Evolutionary conservation across 2,888 invertebrate species (phyloP).

Genomic region (Dilophus febrilis): DNA sequence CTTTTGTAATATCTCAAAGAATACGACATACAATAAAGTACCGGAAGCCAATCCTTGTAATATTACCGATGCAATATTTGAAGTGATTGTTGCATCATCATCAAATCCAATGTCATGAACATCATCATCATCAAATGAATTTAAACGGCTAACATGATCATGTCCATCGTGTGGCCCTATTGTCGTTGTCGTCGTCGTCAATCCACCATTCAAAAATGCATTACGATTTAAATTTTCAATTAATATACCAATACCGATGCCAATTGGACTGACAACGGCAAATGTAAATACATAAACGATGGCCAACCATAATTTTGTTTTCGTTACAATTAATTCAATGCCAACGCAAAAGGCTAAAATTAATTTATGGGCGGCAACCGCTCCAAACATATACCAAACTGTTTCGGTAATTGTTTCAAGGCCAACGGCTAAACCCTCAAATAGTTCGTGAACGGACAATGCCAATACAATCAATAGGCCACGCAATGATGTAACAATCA

Average conservation of each 20-base stretch:
- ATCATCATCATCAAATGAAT: neutral
- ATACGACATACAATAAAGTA: conserved; percentile 88
- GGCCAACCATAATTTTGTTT: conserved; percentile 42
- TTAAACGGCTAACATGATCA: neutral
- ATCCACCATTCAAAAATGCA: neutral
- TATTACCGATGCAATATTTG: conserved; percentile 44
- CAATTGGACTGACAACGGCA: conserved; percentile 63
- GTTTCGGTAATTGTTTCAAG: conserved; percentile 43
- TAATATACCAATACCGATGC: conserved; percentile 56
- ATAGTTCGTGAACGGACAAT: conserved; percentile 68
- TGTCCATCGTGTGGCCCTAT: too few relatives aligned
- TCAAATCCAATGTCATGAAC: too few relatives aligned
- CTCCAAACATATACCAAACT: conserved; percentile 68
- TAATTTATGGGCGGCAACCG: conserved; percentile 69
- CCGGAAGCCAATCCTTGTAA: conserved; percentile 77
- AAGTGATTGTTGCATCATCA: conserved; percentile 34
- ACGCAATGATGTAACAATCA: conserved; percentile 32
- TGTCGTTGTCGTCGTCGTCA: neutral
- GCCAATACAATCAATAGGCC: conserved; percentile 68
- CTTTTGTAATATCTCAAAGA: conserved; percentile 74
- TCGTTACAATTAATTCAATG: conserved; percentile 58
- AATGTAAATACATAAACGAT: conserved; percentile 56
- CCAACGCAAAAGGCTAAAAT: conserved; percentile 81
- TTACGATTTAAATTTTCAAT: conserved; percentile 34
- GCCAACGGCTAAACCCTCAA: conserved; percentile 73